phyloP scores from a whole-genome alignment of 2,797 vertebrate genomes.

The Cyclura pinguis region DNA sequence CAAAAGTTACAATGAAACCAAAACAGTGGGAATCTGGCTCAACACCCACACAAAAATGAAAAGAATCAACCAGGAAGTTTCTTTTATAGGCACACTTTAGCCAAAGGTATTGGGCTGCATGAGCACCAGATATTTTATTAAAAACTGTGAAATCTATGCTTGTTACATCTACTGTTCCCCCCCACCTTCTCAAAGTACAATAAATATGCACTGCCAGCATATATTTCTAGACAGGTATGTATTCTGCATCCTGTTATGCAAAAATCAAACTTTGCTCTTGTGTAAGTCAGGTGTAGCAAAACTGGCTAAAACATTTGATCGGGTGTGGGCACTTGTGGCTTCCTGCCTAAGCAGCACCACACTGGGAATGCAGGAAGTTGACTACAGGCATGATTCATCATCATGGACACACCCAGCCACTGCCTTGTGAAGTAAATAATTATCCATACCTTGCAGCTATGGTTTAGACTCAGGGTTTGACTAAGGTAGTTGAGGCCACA shows the following conservation, averaged over 20 bases:
- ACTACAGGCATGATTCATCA: conserved; percentile 49
- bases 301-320: background rate
- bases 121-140: background rate
- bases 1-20: background rate
- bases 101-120: background rate
- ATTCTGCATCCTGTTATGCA: conserved; percentile 60
- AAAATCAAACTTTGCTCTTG: conserved; percentile 57
- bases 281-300: conserved; percentile 44
- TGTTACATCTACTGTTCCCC: background rate
- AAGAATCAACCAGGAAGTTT: background rate
- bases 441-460: conserved; percentile 38
- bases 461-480: conserved; percentile 39
- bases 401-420: conserved; percentile 19
- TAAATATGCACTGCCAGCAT: conserved; percentile 33
- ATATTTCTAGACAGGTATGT: conserved; percentile 56
- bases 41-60: background rate
- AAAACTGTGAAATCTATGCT: background rate
- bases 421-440: conserved; percentile 35
- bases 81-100: background rate
- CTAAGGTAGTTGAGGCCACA: background rate
- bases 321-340: conserved; percentile 32
- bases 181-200: background rate
- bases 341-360: conserved; percentile 23
- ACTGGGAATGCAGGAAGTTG: conserved; percentile 56
- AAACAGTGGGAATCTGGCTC: background rate